A percentile compares a stretch with the other conserved stretches of the same genome.
phyloP scores from a whole-genome alignment of 2,113 vertebrate species.

The Melanerpes aurifrons region DNA sequence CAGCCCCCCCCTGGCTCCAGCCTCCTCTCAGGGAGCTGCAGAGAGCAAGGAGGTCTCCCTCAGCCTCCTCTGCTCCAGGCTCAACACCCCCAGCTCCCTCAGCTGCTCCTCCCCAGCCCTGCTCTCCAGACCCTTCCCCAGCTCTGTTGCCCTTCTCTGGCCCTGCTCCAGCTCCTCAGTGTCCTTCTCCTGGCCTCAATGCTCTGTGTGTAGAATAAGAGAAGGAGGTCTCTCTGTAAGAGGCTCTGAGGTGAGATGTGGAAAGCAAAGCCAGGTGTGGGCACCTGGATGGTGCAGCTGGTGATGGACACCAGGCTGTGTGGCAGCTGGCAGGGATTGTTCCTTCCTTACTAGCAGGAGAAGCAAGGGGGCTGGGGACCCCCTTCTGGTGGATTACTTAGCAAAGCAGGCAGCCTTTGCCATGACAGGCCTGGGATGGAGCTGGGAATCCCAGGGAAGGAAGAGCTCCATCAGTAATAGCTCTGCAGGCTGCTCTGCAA shows the following conservation, averaged over 20 bases:
- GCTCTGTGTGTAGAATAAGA: neutral
- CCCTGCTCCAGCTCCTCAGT: too few relatives aligned
- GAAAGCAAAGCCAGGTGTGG: neutral
- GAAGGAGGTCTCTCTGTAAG: neutral
- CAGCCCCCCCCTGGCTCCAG: too few relatives aligned
- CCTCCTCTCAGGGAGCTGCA: too few relatives aligned
- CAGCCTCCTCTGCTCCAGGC: too few relatives aligned
- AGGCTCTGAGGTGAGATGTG: neutral
- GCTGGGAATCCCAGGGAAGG: conserved; percentile 46
- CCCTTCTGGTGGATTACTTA: conserved; percentile 59
- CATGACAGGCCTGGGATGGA: conserved; percentile 59
- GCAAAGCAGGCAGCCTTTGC: conserved; percentile 52
- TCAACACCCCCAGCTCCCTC: too few relatives aligned
- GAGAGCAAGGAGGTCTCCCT: too few relatives aligned
- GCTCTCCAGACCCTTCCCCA: too few relatives aligned
- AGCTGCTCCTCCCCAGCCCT: too few relatives aligned
- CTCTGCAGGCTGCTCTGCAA: conserved; percentile 50
- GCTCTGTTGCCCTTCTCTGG: too few relatives aligned
- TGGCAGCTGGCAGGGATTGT: neutral
- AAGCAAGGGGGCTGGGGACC: neutral
- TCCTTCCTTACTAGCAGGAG: conserved; percentile 3
- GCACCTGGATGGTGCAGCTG: neutral
- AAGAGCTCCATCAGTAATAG: conserved; percentile 50
- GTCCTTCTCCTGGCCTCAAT: neutral
- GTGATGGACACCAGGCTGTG: neutral